These are phyloP conservation scores for Galerucella pusilla DNA, from an alignment of 2,888 invertebrate species.

Conservation along the genomic window DNA sequence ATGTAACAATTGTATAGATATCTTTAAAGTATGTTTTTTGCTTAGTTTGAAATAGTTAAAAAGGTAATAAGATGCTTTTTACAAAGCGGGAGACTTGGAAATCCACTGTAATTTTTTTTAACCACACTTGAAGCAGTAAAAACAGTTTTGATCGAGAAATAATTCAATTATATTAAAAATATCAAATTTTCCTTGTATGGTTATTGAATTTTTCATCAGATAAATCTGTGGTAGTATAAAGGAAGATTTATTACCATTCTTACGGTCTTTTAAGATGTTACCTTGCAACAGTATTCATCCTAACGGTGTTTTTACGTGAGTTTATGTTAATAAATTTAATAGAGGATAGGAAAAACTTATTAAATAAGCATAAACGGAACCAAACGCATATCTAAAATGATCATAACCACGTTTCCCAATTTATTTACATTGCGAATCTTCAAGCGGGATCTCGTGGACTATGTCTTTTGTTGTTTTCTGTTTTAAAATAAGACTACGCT, in stretches of 20 bases:
- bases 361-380: slow-evolving; percentile 18
- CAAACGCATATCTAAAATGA: slow-evolving; percentile 31
- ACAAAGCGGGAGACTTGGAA: too few species aligned
- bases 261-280: background rate
- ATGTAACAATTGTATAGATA: too few species aligned
- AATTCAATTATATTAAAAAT: too few species aligned
- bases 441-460: slow-evolving; percentile 20
- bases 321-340: slow-evolving; percentile 32
- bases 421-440: slow-evolving; percentile 37
- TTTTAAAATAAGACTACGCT: slow-evolving; percentile 28
- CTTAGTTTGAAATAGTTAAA: too few species aligned
- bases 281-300: slow-evolving; percentile 17
- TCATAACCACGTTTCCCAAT: slow-evolving; percentile 40
- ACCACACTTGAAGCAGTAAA: too few species aligned
- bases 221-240: too few species aligned
- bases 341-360: slow-evolving; percentile 23
- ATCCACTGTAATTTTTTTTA: too few species aligned
- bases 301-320: slow-evolving; percentile 29
- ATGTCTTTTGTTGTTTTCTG: slow-evolving; percentile 16
- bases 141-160: too few species aligned
- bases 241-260: slow-evolving; percentile 7
- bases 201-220: too few species aligned
- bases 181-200: too few species aligned
- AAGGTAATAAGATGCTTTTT: too few species aligned
- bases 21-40: too few species aligned